Evolutionary conservation across 2,888 invertebrate species (phyloP).

Genomic region (Lordiphosa andalusiaca): DNA sequence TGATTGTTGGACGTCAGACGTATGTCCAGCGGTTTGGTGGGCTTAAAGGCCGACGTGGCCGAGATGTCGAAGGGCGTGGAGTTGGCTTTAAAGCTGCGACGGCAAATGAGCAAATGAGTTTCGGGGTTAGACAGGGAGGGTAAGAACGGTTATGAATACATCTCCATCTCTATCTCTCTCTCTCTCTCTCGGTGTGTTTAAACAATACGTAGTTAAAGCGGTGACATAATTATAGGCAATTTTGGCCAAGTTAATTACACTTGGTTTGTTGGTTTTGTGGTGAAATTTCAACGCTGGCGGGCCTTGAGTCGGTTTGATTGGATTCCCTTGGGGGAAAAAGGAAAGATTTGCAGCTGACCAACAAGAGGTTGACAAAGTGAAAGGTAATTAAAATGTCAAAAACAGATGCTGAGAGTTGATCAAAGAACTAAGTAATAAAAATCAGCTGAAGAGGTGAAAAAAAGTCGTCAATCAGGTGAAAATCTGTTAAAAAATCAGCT

Average conservation of each 20-base stretch:
- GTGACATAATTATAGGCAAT: conserved; percentile 62
- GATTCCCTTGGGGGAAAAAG: conserved; percentile 14
- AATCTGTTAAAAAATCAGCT: too few relatives aligned
- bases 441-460: too few relatives aligned
- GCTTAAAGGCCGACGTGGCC: conserved; percentile 76
- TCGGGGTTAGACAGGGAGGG: background rate
- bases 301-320: conserved; percentile 32
- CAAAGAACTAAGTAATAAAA: background rate
- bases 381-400: conserved; percentile 29
- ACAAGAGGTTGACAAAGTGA: conserved; percentile 32
- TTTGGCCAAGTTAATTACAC: conserved; percentile 48
- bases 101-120: conserved; percentile 1
- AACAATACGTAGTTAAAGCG: conserved; percentile 44
- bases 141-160: conserved; percentile 23
- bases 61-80: conserved; percentile 71
- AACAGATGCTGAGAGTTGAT: background rate
- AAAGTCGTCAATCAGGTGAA: too few relatives aligned
- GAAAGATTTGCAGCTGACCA: conserved; percentile 25
- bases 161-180: conserved; percentile 14
- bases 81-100: conserved; percentile 73
- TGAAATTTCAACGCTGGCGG: conserved; percentile 51
- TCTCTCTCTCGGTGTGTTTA: conserved; percentile 15
- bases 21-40: conserved; percentile 77
- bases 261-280: conserved; percentile 24
- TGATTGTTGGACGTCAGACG: conserved; percentile 27